phyloP scores from a whole-genome alignment of 2,888 invertebrate species.

The Dasypogon diadema region DNA sequence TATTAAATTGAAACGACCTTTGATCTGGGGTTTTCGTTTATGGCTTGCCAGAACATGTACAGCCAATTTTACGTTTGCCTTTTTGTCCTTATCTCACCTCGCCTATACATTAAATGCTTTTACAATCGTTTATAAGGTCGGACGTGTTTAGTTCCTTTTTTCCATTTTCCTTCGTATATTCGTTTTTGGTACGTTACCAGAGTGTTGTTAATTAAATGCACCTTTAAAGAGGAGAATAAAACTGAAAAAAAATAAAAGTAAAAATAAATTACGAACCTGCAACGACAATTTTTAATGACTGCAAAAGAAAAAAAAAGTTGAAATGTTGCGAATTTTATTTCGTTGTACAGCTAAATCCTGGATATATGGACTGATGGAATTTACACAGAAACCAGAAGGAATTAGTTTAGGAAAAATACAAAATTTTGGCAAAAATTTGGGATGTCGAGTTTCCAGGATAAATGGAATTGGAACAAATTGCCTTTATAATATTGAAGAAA shows the following conservation, averaged over 20 bases:
- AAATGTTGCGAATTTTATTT: conserved; percentile 41
- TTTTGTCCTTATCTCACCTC: conserved; percentile 39
- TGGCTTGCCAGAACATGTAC: conserved; percentile 2
- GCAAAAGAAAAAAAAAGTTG: conserved; percentile 11
- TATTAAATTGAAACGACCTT: conserved; percentile 52
- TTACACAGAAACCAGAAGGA: conserved; percentile 3
- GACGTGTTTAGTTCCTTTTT: conserved; percentile 15
- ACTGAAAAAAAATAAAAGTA: background rate
- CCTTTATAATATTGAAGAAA: too few species aligned
- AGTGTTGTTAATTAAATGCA: conserved; percentile 43
- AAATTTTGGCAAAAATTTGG: too few species aligned
- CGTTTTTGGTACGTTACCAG: conserved; percentile 46
- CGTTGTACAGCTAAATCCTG: conserved; percentile 22
- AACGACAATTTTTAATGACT: conserved; percentile 44
- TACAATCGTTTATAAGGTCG: conserved; percentile 36
- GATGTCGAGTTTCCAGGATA: too few species aligned
- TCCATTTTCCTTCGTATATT: conserved; percentile 5
- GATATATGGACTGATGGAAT: conserved; percentile 31
- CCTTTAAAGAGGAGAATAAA: conserved; percentile 34
- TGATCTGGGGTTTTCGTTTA: conserved; percentile 51
- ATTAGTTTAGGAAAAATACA: background rate
- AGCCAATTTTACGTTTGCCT: conserved; percentile 4
- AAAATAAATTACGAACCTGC: conserved; percentile 35
- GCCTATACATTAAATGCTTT: conserved; percentile 45
- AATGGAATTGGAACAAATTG: too few species aligned